Conservation (phyloP, 2,888 invertebrate species). For the Helleia helle region DNA sequence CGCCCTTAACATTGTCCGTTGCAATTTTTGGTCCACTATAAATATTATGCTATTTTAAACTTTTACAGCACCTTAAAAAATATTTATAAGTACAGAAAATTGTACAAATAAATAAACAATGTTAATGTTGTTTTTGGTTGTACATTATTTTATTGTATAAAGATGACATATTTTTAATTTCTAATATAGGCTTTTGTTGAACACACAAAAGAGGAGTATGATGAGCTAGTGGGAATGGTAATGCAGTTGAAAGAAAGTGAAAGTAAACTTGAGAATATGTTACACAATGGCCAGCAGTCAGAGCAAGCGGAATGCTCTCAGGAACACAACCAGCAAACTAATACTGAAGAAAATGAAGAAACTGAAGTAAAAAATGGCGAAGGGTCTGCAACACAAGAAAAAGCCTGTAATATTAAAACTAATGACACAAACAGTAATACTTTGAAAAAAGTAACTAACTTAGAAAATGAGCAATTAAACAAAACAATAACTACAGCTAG, state of each 20-base stretch:
- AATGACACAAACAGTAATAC: constrained; percentile 39
- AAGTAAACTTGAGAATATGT: constrained; percentile 75
- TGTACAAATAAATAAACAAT: no score
- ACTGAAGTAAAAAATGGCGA: constrained; percentile 25
- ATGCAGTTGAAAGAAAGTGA: constrained; percentile 81
- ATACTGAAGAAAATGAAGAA: constrained; percentile 20
- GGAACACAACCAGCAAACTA: constrained; percentile 30
- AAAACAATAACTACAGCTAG: constrained; percentile 42
- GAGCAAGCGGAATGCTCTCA: constrained; percentile 51
- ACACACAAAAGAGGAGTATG: constrained; percentile 70
- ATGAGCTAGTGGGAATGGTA: constrained; percentile 78
- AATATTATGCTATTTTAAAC: no score
- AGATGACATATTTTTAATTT: constrained; percentile 16
- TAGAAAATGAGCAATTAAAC: constrained; percentile 64
- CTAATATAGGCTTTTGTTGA: constrained; percentile 64
- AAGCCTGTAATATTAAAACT: constrained; percentile 32
- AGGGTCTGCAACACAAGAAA: constrained; percentile 27
- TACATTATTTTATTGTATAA: no score
- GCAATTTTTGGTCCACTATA: no score
- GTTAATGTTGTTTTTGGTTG: no score
- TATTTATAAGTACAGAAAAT: no score
- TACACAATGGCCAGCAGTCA: constrained; percentile 42
- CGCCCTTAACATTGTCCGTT: no score
- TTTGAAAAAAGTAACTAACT: constrained; percentile 59
- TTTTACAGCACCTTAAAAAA: no score